These are phyloP conservation scores for Narcine bancroftii DNA, from an alignment of 2,113 vertebrate genomes.

Conservation along the genomic window DNA sequence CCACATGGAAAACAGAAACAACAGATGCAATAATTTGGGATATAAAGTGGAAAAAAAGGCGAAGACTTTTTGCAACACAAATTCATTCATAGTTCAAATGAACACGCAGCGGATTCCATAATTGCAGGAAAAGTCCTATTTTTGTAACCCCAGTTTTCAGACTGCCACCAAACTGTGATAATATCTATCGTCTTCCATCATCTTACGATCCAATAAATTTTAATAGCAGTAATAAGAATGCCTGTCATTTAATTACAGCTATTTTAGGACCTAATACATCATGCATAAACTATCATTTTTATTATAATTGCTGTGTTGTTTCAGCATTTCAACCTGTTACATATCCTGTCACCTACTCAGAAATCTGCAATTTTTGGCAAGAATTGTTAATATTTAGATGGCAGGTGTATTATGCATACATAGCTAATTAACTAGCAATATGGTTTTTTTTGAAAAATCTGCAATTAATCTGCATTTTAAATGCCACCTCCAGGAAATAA, in stretches of 20 bases:
- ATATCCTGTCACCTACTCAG: slow-evolving; percentile 4
- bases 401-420: background rate
- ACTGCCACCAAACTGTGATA: slow-evolving; percentile 23
- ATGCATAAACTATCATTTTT: slow-evolving; percentile 18
- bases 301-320: slow-evolving; percentile 22
- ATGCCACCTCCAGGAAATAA: slow-evolving; percentile 25
- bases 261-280: slow-evolving; percentile 32
- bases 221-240: slow-evolving; percentile 35
- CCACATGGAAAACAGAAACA: background rate
- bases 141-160: background rate
- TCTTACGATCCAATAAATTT: slow-evolving; percentile 30
- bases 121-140: slow-evolving; percentile 14
- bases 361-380: slow-evolving; percentile 17
- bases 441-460: background rate
- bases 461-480: slow-evolving; percentile 3
- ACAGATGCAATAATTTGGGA: background rate
- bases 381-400: background rate
- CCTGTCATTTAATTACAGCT: slow-evolving; percentile 38
- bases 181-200: slow-evolving; percentile 31
- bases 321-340: background rate
- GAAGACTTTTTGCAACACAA: background rate
- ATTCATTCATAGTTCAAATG: slow-evolving; percentile 17
- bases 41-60: background rate
- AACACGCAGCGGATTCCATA: background rate
- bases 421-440: background rate